These are phyloP conservation scores for Drosophila phalerata DNA, from an alignment of 2,888 invertebrate genomes.

Conservation along the genomic window DNA sequence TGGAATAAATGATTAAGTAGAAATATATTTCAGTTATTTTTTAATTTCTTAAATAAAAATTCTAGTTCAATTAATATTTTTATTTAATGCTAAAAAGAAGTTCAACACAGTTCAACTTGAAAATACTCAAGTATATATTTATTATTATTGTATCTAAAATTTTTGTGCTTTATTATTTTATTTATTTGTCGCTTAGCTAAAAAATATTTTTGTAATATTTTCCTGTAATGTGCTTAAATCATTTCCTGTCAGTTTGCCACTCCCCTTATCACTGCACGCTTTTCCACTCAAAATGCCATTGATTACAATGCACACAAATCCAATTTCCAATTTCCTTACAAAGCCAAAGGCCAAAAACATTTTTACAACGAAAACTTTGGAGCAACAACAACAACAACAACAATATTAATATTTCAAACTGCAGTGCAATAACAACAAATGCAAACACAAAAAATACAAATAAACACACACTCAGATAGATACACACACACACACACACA, in stretches of 20 bases:
- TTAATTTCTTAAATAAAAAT: too few species aligned
- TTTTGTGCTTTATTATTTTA: not conserved
- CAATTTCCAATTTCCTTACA: constrained; percentile 43
- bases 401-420: constrained; percentile 60
- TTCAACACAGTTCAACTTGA: too few species aligned
- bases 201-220: constrained; percentile 13
- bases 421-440: constrained; percentile 61
- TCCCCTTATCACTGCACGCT: constrained; percentile 10
- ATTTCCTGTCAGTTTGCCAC: constrained; percentile 18
- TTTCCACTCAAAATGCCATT: constrained; percentile 33
- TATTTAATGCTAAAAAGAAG: too few species aligned
- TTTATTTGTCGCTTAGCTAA: not conserved
- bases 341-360: constrained; percentile 32
- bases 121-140: too few species aligned
- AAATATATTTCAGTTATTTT: too few species aligned
- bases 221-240: constrained; percentile 10
- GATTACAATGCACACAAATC: constrained; percentile 40
- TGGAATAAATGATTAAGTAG: too few species aligned
- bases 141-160: too few species aligned
- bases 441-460: constrained; percentile 41
- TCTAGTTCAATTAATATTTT: too few species aligned
- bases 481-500: constrained; percentile 3
- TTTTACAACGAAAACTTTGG: constrained; percentile 39
- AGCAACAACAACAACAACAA: constrained; percentile 36
- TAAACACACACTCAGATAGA: constrained; percentile 9